Percentiles rank a stretch among this genome's conserved stretches.
Evolutionary conservation across 2,797 vertebrate species (phyloP).

Genomic region (Linurgus olivaceus): DNA sequence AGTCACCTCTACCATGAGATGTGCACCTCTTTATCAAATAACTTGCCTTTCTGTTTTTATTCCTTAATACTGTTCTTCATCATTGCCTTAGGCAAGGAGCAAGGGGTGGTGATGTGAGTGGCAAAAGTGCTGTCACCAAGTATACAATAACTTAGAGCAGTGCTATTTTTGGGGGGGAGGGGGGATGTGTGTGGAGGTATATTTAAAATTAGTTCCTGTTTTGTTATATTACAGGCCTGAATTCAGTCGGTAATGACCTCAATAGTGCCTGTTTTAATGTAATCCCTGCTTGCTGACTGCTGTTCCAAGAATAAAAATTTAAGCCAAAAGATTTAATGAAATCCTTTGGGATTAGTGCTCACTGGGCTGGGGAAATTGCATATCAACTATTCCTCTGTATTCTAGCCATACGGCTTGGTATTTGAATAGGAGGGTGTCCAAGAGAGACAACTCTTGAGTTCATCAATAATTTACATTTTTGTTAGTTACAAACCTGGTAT

Average conservation of each 20-base stretch:
- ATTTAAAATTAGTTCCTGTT: constrained; percentile 49
- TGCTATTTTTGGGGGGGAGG: not conserved
- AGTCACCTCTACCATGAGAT: not conserved
- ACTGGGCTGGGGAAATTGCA: constrained; percentile 55
- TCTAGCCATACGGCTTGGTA: constrained; percentile 32
- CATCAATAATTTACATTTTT: constrained; percentile 73
- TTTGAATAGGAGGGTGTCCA: constrained; percentile 55
- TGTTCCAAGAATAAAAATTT: constrained; percentile 74
- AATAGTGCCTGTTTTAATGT: constrained; percentile 63
- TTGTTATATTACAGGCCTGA: constrained; percentile 40
- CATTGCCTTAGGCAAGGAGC: not conserved
- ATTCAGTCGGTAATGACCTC: constrained; percentile 61
- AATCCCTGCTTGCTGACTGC: constrained; percentile 66
- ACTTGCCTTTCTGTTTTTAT: not conserved
- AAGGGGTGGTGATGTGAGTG: not conserved
- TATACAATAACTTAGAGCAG: not conserved
- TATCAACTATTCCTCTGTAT: constrained; percentile 52
- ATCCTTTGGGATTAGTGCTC: constrained; percentile 70
- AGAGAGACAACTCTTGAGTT: constrained; percentile 48
- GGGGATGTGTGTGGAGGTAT: not conserved
- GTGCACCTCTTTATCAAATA: not conserved
- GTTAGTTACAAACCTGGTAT: constrained; percentile 61
- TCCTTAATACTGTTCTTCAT: not conserved
- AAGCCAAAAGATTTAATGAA: constrained; percentile 75
- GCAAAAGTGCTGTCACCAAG: not conserved